Evolutionary conservation across 1,140 invertebrate species (phyloP), one percentile per base, ranked within the genome.

Genomic region (Caerostris darwini): DNA sequence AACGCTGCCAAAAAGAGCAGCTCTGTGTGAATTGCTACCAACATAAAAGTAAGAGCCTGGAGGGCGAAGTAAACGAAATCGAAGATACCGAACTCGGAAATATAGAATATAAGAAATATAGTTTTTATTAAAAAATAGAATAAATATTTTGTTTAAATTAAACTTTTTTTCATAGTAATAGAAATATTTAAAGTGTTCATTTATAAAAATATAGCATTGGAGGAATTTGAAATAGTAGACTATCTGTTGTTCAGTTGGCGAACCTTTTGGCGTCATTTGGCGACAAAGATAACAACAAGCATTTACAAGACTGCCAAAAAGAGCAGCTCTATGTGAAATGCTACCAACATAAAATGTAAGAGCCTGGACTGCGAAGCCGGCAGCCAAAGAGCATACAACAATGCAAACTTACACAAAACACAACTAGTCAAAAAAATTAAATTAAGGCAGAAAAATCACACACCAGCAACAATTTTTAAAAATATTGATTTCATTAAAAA

Each of bases 381-480:
- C 0, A 77, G 69, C 69, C 69, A 77, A 77, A 77, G 50, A 77
- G 69, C 19, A 77, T 34, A 77, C 69, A 77, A 77, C 69, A 77
- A 77, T 50, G 19, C 34, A 77, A 77, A 77, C 69, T 50, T 77
- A 12, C 50, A 77, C 69, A 77, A 77, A 77, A 77, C 50, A 77
- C 69, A 77, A 19, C 34, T 34, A 7, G 5, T 4, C 34, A 34
- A 77, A 77, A 77, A 3, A 77, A 77, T 50, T 0, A 12, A 8
- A 77, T 8, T 8, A 71, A 71, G n/a, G 4, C 3, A 19, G 19
- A n/a, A 77, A 50, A 77, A 53, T 77, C 69, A 14, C 69, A 77
- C 50, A 53, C 19, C 34, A 34, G 7, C 69, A 77, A 77, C 69
- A 34, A n/a, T n/a, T n/a, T n/a, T n/a, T n/a, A n/a, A n/a, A n/a